A percentile compares a stretch with the other conserved stretches of the same genome.
Evolutionary conservation across 2,797 vertebrate genomes (phyloP).

Genomic region (Tragelaphus eurycerus): DNA sequence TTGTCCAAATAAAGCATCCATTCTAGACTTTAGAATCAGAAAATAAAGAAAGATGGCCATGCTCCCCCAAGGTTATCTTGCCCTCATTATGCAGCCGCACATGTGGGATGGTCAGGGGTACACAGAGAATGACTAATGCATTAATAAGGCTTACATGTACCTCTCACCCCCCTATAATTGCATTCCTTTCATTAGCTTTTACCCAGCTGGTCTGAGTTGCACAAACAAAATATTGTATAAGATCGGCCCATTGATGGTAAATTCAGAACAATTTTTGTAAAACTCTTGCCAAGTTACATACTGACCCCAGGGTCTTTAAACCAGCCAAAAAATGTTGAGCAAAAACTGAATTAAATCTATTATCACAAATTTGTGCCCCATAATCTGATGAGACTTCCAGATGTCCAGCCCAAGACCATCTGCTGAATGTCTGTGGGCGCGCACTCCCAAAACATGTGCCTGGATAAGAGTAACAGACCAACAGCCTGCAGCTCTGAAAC

Average conservation of each 20-base stretch:
- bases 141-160: conserved; percentile 80
- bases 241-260: conserved; percentile 77
- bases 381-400: conserved; percentile 80
- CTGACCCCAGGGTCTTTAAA: conserved; percentile 79
- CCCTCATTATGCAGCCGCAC: conserved; percentile 80
- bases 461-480: background rate
- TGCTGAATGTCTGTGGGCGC: conserved; percentile 74
- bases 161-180: conserved; percentile 73
- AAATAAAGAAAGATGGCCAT: conserved; percentile 52
- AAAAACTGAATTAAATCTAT: conserved; percentile 80
- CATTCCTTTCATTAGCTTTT: conserved; percentile 85
- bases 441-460: conserved; percentile 43
- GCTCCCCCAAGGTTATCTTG: conserved; percentile 78
- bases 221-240: conserved; percentile 83
- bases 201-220: conserved; percentile 84
- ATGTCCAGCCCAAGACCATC: conserved; percentile 80
- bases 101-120: conserved; percentile 80
- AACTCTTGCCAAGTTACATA: conserved; percentile 80
- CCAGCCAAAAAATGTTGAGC: conserved; percentile 78
- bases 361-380: conserved; percentile 78
- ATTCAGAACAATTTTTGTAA: conserved; percentile 81
- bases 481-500: conserved; percentile 23
- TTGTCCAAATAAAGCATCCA: background rate
- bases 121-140: conserved; percentile 82
- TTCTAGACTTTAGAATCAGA: conserved; percentile 58